These are phyloP conservation scores for Aphidius gifuensis DNA, from an alignment of 1,140 invertebrate genomes.

Conservation along the genomic window DNA sequence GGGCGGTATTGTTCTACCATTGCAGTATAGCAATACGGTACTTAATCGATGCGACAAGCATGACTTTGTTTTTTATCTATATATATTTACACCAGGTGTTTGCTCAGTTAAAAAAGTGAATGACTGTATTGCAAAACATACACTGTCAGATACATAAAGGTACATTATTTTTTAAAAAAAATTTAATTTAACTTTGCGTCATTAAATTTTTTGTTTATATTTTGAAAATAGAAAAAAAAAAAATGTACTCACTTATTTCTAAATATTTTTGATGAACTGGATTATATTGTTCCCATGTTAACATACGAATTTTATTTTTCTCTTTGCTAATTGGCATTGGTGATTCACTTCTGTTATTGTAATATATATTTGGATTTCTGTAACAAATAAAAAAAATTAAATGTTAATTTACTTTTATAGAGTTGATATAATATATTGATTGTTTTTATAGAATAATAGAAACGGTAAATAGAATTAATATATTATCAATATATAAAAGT, in stretches of 20 bases:
- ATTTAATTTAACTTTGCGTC: background rate
- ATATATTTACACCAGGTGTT: background rate
- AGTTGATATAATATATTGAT: too few species aligned
- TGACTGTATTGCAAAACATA: too few species aligned
- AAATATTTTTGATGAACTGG: constrained; percentile 87
- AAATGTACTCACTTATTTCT: constrained; percentile 75
- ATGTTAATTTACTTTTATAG: background rate
- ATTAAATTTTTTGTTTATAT: background rate
- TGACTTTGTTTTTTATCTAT: constrained; percentile 4
- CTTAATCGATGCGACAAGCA: constrained; percentile 17
- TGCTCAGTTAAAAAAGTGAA: constrained; percentile 2
- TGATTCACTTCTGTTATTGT: constrained; percentile 64
- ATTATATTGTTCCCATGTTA: constrained; percentile 88
- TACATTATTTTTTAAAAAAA: too few species aligned
- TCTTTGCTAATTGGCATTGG: constrained; percentile 74
- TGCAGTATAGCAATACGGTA: constrained; percentile 11
- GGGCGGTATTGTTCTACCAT: background rate
- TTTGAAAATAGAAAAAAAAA: background rate
- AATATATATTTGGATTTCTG: constrained; percentile 81
- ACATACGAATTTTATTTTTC: constrained; percentile 76
- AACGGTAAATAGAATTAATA: constrained; percentile 1
- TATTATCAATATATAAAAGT: background rate
- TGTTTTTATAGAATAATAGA: background rate
- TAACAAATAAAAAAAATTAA: constrained; percentile 11
- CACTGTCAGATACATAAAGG: too few species aligned